Conservation (phyloP, 2,797 vertebrate genomes). For the Hybognathus amarus region DNA sequence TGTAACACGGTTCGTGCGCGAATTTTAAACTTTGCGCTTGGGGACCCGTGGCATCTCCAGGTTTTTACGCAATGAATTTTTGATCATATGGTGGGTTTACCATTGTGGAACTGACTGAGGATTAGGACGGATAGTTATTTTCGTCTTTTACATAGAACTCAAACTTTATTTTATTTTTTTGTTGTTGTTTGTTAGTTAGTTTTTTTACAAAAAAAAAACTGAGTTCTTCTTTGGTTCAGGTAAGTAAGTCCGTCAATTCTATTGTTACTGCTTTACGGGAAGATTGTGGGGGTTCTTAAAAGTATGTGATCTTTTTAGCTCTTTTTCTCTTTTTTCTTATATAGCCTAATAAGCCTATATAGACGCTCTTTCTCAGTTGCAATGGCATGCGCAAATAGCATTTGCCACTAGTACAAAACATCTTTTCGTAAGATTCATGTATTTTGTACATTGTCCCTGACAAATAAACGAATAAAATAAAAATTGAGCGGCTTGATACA, state of each 20-base stretch:
- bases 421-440: no score
- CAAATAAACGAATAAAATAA: no score
- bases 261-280: neutral
- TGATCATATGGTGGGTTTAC: neutral
- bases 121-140: neutral
- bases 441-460: no score
- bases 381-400: no score
- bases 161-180: neutral
- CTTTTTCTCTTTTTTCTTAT: no score
- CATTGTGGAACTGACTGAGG: slow-evolving; percentile 6
- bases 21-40: slow-evolving; percentile 26
- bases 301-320: neutral
- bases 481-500: neutral
- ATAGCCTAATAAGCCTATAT: no score
- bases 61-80: slow-evolving; percentile 22
- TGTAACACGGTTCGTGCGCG: slow-evolving; percentile 11
- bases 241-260: slow-evolving; percentile 31
- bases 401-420: no score
- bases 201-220: neutral
- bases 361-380: no score
- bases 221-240: slow-evolving; percentile 42
- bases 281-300: neutral
- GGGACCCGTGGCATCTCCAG: slow-evolving; percentile 30
- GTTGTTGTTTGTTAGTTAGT: neutral
- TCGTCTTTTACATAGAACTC: neutral